These are phyloP conservation scores for Lutraria lutraria DNA, from an alignment of 2,888 invertebrate genomes.

Conservation along the genomic window DNA sequence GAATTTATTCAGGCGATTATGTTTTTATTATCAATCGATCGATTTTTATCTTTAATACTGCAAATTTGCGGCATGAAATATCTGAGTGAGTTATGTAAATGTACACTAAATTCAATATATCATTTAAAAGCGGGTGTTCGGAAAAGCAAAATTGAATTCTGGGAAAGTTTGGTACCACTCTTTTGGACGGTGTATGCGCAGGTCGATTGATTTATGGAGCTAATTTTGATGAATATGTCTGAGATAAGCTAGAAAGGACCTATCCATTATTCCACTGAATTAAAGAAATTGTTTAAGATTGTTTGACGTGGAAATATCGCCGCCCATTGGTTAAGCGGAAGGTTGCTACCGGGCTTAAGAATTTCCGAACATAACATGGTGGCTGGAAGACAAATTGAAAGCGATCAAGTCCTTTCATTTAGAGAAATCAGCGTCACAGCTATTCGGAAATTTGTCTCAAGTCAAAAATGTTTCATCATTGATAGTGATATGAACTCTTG, in stretches of 20 bases:
- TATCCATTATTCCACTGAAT: not conserved
- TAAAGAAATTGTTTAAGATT: not conserved
- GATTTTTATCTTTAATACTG: not conserved
- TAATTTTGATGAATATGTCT: conserved; percentile 14
- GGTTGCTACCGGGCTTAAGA: no score
- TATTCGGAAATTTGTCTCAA: no score
- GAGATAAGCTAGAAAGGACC: not conserved
- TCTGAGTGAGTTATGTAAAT: not conserved
- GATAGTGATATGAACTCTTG: no score
- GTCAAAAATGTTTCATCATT: no score
- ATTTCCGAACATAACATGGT: no score
- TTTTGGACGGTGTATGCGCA: not conserved
- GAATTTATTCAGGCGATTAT: not conserved
- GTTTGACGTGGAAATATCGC: not conserved
- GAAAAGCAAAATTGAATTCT: not conserved
- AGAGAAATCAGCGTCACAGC: no score
- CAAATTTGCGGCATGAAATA: not conserved
- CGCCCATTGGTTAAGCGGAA: not conserved
- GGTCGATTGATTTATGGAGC: not conserved
- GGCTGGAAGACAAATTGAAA: no score
- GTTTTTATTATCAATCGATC: not conserved
- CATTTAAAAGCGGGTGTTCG: not conserved
- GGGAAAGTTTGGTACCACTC: not conserved
- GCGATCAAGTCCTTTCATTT: no score
- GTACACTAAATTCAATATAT: not conserved